Conservation (phyloP, 2,888 invertebrate species). For the Chouioia cunea region DNA sequence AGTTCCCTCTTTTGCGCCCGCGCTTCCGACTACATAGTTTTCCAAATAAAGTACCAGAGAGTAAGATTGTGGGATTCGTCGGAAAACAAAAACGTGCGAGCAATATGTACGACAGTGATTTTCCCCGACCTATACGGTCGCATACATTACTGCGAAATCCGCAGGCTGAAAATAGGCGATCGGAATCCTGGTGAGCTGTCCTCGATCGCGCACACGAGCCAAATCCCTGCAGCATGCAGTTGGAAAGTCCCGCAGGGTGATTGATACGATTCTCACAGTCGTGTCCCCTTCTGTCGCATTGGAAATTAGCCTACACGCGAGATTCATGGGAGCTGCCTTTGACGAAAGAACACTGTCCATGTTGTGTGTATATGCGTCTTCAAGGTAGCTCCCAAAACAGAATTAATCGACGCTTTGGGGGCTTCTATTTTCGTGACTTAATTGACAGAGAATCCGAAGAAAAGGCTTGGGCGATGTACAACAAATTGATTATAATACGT, state of each 20-base stretch:
- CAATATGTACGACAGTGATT: conserved; percentile 23
- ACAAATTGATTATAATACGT: not conserved
- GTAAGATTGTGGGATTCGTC: conserved; percentile 10
- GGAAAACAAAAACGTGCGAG: conserved; percentile 29
- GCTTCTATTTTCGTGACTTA: conserved; percentile 20
- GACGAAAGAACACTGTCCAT: not conserved
- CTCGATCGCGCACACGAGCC: not conserved
- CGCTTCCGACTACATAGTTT: not conserved
- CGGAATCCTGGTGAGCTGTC: conserved; percentile 31
- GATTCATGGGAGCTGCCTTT: conserved; percentile 36
- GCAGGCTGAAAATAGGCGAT: conserved; percentile 37
- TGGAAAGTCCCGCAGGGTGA: conserved; percentile 35
- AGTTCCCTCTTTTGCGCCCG: not conserved
- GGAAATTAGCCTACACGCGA: conserved; percentile 37
- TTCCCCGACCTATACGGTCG: conserved; percentile 9
- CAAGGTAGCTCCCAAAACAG: not conserved
- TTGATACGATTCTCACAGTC: conserved; percentile 43
- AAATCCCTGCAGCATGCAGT: conserved; percentile 6
- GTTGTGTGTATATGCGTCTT: too few relatives aligned
- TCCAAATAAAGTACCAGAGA: conserved; percentile 9
- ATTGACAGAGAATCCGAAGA: not conserved
- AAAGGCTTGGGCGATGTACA: not conserved
- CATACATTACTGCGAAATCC: conserved; percentile 40
- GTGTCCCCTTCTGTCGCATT: conserved; percentile 27
- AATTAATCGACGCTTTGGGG: not conserved